Evolutionary conservation across 2,888 invertebrate genomes (phyloP).

Genomic region (Apeira syringaria): DNA sequence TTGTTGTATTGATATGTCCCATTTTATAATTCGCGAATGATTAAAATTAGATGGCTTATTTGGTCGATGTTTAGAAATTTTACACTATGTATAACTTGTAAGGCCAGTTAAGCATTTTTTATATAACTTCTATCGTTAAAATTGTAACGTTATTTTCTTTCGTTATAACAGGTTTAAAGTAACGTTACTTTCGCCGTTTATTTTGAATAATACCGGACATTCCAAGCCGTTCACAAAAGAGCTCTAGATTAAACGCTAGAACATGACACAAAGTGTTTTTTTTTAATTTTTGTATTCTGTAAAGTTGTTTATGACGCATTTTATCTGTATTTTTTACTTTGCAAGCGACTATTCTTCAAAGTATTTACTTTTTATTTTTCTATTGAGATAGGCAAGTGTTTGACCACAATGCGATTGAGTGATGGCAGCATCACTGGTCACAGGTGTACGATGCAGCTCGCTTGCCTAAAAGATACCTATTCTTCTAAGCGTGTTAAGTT

Average conservation of each 20-base stretch:
- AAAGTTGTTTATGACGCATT: constrained; percentile 36
- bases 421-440: too few species aligned
- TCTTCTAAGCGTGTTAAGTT: too few species aligned
- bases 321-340: constrained; percentile 36
- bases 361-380: too few species aligned
- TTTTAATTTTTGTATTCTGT: constrained; percentile 40
- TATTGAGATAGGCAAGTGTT: too few species aligned
- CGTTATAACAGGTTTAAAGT: constrained; percentile 19
- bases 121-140: constrained; percentile 28
- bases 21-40: constrained; percentile 29
- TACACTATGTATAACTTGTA: constrained; percentile 34
- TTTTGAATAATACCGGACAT: constrained; percentile 61
- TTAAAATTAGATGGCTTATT: constrained; percentile 43
- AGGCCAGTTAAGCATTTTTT: constrained; percentile 65
- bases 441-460: too few species aligned
- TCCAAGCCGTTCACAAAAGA: constrained; percentile 60
- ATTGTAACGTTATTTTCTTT: constrained; percentile 23
- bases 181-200: constrained; percentile 27
- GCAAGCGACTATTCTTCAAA: constrained; percentile 23
- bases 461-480: too few species aligned
- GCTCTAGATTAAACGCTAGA: constrained; percentile 50
- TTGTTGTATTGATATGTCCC: constrained; percentile 15
- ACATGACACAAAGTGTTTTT: constrained; percentile 61
- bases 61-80: constrained; percentile 54
- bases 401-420: too few species aligned